Base-by-base conservation (phyloP, 1,140 invertebrate genomes). In the Drosophila grimshawi region DNA sequence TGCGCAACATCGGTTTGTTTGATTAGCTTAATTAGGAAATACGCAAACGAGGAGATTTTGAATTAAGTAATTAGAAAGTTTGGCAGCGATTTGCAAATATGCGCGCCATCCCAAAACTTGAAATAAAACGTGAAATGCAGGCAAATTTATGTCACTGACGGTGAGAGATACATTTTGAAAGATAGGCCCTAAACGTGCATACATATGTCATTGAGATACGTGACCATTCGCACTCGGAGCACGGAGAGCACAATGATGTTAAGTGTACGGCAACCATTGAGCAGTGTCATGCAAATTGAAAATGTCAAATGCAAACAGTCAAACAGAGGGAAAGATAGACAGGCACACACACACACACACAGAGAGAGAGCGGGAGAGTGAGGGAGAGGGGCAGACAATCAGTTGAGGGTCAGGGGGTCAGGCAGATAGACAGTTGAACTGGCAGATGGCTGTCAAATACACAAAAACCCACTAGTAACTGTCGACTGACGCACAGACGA, bases 261-360 rank as follows among this genome's bases (percentile, higher is more conserved):
- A 57, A 65, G 62, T 57, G 66, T 62, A 43, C 10, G 41, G 53
- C 52, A 56, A 55, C 59, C 67, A 63, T 57, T 37, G 55, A 69
- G 81, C 41, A 45, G 56, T 80, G 80, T 88, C 82, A 88, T 88
- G 85, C 73, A 88, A 88, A 89, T 88, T 88, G 85, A 88, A 89
- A 88, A 88, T 83, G 83, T 80, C 83, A 88, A 86, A 88, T 88
- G 80, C 83, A 86, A 86, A 86, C 82, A 88, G 82, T 82, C 71
- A 67, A 72, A 77, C 49, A 62, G 45, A 65, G 48, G 78, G 55
- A 67, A 55, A 65, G 67, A 35, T 49, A 68, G 71, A 64, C 71
- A 62, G 71, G 3, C 37, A 39, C 7, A 69, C 57, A 27, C 37
- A 5, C 4, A 45, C 37, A 39, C 7, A 69, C 48, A 27, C 37